phyloP scores from a whole-genome alignment of 1,140 invertebrate genomes.

The Drosophila carrolli region DNA sequence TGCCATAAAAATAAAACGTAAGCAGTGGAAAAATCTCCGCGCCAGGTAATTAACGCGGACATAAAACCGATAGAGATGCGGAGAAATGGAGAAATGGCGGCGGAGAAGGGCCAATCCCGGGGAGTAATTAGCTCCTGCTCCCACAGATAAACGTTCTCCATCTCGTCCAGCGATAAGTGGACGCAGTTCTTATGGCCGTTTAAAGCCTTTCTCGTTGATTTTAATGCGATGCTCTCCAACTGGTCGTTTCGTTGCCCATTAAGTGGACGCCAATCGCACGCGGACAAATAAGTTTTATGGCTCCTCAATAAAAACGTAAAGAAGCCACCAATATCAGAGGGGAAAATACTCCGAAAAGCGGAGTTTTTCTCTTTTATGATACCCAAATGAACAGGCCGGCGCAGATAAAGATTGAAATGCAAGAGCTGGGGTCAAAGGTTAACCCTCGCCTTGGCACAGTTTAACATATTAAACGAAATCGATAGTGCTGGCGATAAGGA shows the following conservation, averaged over 20 bases:
- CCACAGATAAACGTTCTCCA: constrained; percentile 32
- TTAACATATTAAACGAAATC: constrained; percentile 83
- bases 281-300: constrained; percentile 67
- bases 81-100: not conserved
- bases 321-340: constrained; percentile 16
- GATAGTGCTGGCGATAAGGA: constrained; percentile 58
- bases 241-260: constrained; percentile 54
- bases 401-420: not conserved
- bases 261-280: constrained; percentile 56
- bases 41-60: constrained; percentile 69
- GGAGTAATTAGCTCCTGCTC: constrained; percentile 61
- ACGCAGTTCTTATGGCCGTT: constrained; percentile 58
- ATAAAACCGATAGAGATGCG: constrained; percentile 49
- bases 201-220: constrained; percentile 76
- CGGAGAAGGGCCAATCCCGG: constrained; percentile 21
- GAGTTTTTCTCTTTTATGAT: constrained; percentile 47
- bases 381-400: constrained; percentile 60
- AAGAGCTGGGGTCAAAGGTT: not conserved
- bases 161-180: constrained; percentile 59
- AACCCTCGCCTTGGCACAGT: constrained; percentile 45
- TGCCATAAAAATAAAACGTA: constrained; percentile 61
- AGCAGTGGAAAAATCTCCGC: constrained; percentile 67
- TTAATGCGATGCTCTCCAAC: constrained; percentile 61
- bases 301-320: constrained; percentile 59
- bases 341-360: constrained; percentile 33